phyloP scores from a whole-genome alignment of 1,140 invertebrate species.

The Trichonephila clavipes region DNA sequence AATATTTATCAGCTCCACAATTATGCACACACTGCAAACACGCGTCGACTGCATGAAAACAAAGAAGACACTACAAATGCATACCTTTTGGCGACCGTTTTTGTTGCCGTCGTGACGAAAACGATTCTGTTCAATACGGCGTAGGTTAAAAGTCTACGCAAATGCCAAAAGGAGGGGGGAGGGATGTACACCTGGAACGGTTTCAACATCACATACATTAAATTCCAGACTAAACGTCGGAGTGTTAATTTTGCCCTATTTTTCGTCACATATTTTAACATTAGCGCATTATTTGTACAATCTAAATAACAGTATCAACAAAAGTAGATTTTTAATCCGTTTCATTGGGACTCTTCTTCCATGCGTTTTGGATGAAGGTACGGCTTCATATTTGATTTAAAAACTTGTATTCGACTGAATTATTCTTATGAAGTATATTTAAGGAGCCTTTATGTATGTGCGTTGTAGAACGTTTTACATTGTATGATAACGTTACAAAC shows the following conservation, averaged over 20 bases:
- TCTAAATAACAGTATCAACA: too few species aligned
- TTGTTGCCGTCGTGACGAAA: not conserved
- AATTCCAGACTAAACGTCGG: slow-evolving; percentile 16
- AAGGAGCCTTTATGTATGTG: too few species aligned
- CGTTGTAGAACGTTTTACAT: too few species aligned
- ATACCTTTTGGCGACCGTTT: not conserved
- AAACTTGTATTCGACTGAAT: too few species aligned
- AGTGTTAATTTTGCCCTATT: slow-evolving; percentile 7
- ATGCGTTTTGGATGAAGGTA: too few species aligned
- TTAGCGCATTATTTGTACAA: too few species aligned
- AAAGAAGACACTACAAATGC: not conserved
- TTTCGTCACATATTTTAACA: not conserved
- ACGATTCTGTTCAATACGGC: not conserved
- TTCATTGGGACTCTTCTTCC: too few species aligned
- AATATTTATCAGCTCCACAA: not conserved
- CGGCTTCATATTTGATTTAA: too few species aligned
- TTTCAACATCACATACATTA: slow-evolving; percentile 39
- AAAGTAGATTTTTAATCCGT: too few species aligned
- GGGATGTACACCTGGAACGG: slow-evolving; percentile 29
- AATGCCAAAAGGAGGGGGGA: not conserved
- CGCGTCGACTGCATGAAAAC: not conserved
- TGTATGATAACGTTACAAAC: too few species aligned
- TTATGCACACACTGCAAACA: not conserved
- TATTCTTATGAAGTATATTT: too few species aligned
- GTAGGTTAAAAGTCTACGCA: slow-evolving; percentile 17